These are phyloP conservation scores for Leistus spinibarbis DNA, from an alignment of 2,888 invertebrate genomes.

Conservation along the genomic window DNA sequence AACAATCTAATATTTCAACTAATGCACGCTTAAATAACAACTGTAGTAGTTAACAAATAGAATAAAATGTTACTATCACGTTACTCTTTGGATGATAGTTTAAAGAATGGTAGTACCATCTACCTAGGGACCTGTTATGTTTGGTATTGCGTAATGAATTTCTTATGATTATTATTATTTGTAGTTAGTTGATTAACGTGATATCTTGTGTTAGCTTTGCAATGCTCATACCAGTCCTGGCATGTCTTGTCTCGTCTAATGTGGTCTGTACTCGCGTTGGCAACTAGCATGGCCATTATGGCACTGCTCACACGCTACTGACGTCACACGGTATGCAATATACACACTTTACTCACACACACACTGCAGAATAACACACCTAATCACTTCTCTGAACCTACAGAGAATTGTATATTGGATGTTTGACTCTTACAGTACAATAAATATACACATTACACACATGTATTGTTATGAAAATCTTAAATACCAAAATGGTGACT, in stretches of 20 bases:
- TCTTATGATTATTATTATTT: background rate
- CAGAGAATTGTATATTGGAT: conserved; percentile 36
- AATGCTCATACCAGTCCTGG: conserved; percentile 50
- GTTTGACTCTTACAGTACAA: background rate
- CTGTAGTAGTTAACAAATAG: conserved; percentile 13
- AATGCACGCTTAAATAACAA: conserved; percentile 34
- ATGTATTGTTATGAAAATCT: background rate
- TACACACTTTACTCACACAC: conserved; percentile 15
- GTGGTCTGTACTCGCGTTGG: conserved; percentile 58
- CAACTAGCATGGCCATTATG: conserved; percentile 59
- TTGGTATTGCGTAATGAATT: background rate
- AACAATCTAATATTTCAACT: conserved; percentile 4
- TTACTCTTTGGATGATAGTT: background rate
- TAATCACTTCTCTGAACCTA: background rate
- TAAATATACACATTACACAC: background rate
- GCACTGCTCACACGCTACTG: conserved; percentile 58
- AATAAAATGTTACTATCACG: background rate
- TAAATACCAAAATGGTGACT: background rate
- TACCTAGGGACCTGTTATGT: background rate
- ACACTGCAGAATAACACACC: conserved; percentile 21
- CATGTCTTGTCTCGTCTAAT: conserved; percentile 57
- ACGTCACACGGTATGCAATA: conserved; percentile 53
- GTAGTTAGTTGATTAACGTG: conserved; percentile 33
- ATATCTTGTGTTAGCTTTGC: conserved; percentile 39
- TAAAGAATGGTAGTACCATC: conserved; percentile 26